Evolutionary conservation across 2,888 invertebrate species (phyloP), one percentile per base, ranked within the genome.

Genomic region (Andrena trimmerana): DNA sequence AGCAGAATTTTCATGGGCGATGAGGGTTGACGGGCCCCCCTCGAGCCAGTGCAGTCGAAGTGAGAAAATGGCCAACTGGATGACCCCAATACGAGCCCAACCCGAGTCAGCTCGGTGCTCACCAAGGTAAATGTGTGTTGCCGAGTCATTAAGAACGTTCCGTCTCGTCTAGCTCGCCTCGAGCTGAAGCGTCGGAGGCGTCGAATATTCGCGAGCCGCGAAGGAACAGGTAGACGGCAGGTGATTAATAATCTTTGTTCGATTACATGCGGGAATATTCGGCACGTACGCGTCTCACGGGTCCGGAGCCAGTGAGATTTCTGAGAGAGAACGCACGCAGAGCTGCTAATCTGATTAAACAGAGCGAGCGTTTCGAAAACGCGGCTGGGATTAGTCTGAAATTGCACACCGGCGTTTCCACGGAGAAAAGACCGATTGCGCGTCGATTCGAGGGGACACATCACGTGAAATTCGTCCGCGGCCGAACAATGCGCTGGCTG

Each of bases 81-180:
- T 89, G 88, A 90, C 89, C 89, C 86, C 81, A 88, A 91, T 90
- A 85, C 86, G 82, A 83, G 67, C 27, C 24, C 75, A 63, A 83
- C 78, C 65, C 31, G 48, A 57, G 59, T 59, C 42, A 42, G 42
- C 42, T 16, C 16, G 42, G 13, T 42, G 13, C 42, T 42, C 42
- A 16, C 42, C 42, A 16, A 42, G 42, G 54, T 54, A 66, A 54
- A 62, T 73, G 52, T 29, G 73, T 67, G 59, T 42, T 33, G 65
- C 20, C 31, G n/a, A 42, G 57, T 86, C 86, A 81, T 86, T 81
- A 82, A 77, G 59, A 20, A 80, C 65, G 60, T 68, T 24, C 70
- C 75, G 60, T 72, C 70, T 70, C n/a, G 57, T 29, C 77, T 70
- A 72, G 76, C 36, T 20, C 48, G 29, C 27, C 13, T n/a, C 7